phyloP scores from a whole-genome alignment of 2,797 vertebrate genomes.

The Pelobates cultripes region DNA sequence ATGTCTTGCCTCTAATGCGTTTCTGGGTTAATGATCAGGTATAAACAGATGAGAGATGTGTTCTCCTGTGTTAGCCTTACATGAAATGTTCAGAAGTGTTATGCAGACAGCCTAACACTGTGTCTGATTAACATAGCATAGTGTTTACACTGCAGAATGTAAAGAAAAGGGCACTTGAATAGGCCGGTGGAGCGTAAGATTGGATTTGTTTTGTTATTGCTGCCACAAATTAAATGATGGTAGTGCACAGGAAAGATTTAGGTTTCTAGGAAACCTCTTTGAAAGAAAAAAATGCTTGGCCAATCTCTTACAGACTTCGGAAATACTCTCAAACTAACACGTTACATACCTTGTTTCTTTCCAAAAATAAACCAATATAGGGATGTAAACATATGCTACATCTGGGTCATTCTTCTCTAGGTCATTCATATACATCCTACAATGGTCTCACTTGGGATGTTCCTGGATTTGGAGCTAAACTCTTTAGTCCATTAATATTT shows the following conservation, averaged over 20 bases:
- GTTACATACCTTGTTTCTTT: too few relatives aligned
- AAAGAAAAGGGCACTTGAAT: not conserved
- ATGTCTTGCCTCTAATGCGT: conserved; percentile 45
- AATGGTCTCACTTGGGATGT: too few relatives aligned
- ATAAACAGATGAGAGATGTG: conserved; percentile 34
- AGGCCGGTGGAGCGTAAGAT: not conserved
- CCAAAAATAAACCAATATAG: too few relatives aligned
- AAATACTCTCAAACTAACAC: too few relatives aligned
- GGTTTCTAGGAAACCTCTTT: too few relatives aligned
- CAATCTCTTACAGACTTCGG: too few relatives aligned
- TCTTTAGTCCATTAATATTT: too few relatives aligned
- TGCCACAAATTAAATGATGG: not conserved
- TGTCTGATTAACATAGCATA: conserved; percentile 6
- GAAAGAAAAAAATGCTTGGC: too few relatives aligned
- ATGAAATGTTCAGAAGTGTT: conserved; percentile 30
- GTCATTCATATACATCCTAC: too few relatives aligned
- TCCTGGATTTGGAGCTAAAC: too few relatives aligned
- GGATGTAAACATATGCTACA: too few relatives aligned
- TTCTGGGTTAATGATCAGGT: conserved; percentile 36
- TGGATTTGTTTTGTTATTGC: not conserved
- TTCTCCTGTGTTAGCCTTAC: conserved; percentile 33
- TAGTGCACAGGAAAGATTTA: not conserved
- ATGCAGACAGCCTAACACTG: conserved; percentile 1
- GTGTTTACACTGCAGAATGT: not conserved
- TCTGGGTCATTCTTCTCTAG: too few relatives aligned